Evolutionary conservation across 2,797 vertebrate species (phyloP), one percentile per base, ranked within the genome.

Genomic region (Harpagifer antarcticus): DNA sequence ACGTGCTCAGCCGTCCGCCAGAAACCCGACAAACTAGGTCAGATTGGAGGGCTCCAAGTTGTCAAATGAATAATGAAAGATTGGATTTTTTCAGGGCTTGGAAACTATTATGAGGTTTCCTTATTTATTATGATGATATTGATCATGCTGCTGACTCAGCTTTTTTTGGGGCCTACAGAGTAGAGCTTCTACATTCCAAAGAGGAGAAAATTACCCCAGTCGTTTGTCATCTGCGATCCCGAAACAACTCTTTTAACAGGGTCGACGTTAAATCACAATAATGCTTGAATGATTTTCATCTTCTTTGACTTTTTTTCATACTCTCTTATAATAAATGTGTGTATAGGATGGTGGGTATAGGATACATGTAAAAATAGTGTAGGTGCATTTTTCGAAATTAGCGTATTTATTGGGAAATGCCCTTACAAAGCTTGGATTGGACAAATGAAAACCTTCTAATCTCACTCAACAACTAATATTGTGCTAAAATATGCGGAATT

Each of bases 11-110:
- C 67, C 31, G 44, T 77, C 50, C 47, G 85, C 91, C 91, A 91
- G 79, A 79, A 81, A 83, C 71, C 83, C 76, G 11, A 76, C 77
- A 85, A 92, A 86, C 82, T 91, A 87, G 92, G 91, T 93, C 91
- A 92, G 78, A 74, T 81, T 79, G 79, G 84, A 90, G 68, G 60
- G 64, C 72, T 92, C 85, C 70, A 86, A 88, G 84, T 67, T 65
- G 86, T 86, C 84, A 76, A 80, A 90, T 87, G 78, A 89, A 76
- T 67, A 58, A 81, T 88, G 89, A 92, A 86, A 86, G 68, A 87
- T 54, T 87, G 64, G 20, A 55, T 89, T 91, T 91, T 91, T 76
- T 37, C 33, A 37, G 33, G 33, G 33, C 33, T 1, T 37, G 33
- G 33, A 37, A 37, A 37, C 7, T 37, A 37, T 37, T 85, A 73